These are phyloP conservation scores for Echeneis naucrates DNA, from an alignment of 2,797 vertebrate genomes.

Conservation along the genomic window DNA sequence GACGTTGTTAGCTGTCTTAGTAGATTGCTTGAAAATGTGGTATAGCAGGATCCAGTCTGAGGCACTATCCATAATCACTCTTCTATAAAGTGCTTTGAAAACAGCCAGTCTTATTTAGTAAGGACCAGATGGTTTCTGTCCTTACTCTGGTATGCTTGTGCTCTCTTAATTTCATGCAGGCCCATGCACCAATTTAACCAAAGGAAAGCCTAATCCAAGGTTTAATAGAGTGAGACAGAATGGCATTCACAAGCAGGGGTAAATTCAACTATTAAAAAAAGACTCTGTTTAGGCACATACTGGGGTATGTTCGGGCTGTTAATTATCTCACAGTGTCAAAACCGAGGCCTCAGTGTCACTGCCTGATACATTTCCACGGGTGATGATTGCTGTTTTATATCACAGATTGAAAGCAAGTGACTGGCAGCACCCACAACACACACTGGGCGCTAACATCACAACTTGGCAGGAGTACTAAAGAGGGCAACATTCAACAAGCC, in stretches of 20 bases:
- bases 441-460: slow-evolving; percentile 31
- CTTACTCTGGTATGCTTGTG: slow-evolving; percentile 44
- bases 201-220: slow-evolving; percentile 40
- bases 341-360: slow-evolving; percentile 53
- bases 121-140: slow-evolving; percentile 72
- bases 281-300: slow-evolving; percentile 52
- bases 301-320: slow-evolving; percentile 56
- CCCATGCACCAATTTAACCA: slow-evolving; percentile 51
- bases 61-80: slow-evolving; percentile 30
- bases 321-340: slow-evolving; percentile 59
- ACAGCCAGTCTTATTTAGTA: slow-evolving; percentile 53
- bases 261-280: slow-evolving; percentile 52
- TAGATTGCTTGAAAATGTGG: slow-evolving; percentile 19
- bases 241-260: slow-evolving; percentile 48
- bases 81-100: slow-evolving; percentile 51
- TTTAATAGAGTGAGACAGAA: slow-evolving; percentile 64
- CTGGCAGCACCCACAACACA: slow-evolving; percentile 31
- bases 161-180: slow-evolving; percentile 64
- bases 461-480: slow-evolving; percentile 68
- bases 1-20: slow-evolving; percentile 29
- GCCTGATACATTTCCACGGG: slow-evolving; percentile 55
- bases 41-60: slow-evolving; percentile 43
- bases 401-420: slow-evolving; percentile 71
- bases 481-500: slow-evolving; percentile 40
- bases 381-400: slow-evolving; percentile 60